Evolutionary conservation across 2,797 vertebrate species (phyloP), one percentile per base, ranked within the genome.

Genomic region (Cephalopachus bancanus): DNA sequence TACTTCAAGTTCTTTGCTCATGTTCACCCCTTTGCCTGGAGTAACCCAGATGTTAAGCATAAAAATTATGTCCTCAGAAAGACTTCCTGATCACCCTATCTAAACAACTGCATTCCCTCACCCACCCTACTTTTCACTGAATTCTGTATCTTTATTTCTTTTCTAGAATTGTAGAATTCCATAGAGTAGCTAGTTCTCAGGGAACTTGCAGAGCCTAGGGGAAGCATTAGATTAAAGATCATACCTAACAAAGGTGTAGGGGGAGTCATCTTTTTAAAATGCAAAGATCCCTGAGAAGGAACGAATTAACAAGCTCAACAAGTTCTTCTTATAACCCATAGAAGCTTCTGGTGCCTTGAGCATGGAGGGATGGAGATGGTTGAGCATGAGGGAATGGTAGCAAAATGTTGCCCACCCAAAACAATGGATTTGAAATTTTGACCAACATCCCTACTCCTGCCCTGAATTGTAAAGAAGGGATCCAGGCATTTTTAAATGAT

Each of bases 341-440:
- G 53, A 78, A 90, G 33, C 22, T 87, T 93, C 76, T 78, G 71
- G 22, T 30, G 20, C 26, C 26, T 83, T 96, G n/a, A 93, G 53
- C 49, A 30, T 11, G 57, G 69, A 65, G 20, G 20, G 20, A 24
- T 30, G 65, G 44, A 28, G n/a, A 51, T 1, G 16, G 59, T 44
- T 59, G 44, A 59, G 1, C 74, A 37, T 60, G 37, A 85, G 71
- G 37, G 22, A 90, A 60, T 7, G 1, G 24, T 14, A 67, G 76
- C 51, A 78, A 74, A 94, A 89, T 30, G 59, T 37, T 67, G 44
- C 53, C 53, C 84, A 26, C 51, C 37, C 57, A 59, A 71, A 69
- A 88, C 5, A 65, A 37, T n/a, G 44, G 8, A 80, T 74, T 84
- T n/a, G 30, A 84, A 44, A 67, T 75, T 69, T 78, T 86, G n/a